Evolutionary conservation across 2,797 vertebrate species (phyloP).

Genomic region (Oreortyx pictus): DNA sequence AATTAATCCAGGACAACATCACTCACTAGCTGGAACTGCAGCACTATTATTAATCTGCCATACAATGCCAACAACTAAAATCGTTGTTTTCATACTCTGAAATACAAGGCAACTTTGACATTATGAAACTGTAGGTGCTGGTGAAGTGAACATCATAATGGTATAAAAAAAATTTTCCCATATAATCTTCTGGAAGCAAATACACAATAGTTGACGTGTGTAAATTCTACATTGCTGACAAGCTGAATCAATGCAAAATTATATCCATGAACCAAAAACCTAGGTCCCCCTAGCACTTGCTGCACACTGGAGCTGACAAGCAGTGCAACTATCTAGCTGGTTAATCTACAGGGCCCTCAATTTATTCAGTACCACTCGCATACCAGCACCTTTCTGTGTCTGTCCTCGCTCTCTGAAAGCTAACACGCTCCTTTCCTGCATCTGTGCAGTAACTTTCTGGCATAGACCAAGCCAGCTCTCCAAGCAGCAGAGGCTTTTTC

Average conservation of each 20-base stretch:
- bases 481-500: background rate
- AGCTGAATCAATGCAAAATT: background rate
- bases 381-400: background rate
- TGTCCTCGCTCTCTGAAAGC: background rate
- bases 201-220: fast-evolving
- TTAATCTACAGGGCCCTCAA: background rate
- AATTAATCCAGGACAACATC: background rate
- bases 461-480: background rate
- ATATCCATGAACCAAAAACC: background rate
- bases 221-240: background rate
- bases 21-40: background rate
- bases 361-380: background rate
- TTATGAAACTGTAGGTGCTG: no score
- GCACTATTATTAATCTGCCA: background rate
- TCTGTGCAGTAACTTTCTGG: background rate
- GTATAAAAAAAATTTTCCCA: fast-evolving
- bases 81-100: background rate
- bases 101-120: background rate
- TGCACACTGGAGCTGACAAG: background rate
- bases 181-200: background rate
- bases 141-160: no score
- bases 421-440: background rate
- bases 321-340: background rate
- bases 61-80: background rate
- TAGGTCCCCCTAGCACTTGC: background rate